Conservation (phyloP, 2,888 invertebrate species). For the Molorchus minor region DNA sequence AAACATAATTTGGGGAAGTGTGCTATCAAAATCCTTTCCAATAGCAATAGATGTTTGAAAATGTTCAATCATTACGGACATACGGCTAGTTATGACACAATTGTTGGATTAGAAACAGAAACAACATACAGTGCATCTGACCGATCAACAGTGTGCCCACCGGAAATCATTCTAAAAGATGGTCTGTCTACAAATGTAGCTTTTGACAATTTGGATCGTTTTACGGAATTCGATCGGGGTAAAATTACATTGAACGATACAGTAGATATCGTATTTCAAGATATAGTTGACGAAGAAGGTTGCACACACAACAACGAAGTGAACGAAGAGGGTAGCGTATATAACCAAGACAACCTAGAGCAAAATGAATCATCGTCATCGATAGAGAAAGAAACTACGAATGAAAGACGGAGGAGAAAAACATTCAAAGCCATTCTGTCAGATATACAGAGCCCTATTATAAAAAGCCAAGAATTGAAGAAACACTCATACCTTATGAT, state of each 20-base stretch:
- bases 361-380: constrained; percentile 5
- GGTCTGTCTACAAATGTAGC: too few species aligned
- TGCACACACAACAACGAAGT: too few species aligned
- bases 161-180: too few species aligned
- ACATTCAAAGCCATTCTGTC: constrained; percentile 14
- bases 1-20: too few species aligned
- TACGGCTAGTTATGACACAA: constrained; percentile 27
- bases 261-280: constrained; percentile 4
- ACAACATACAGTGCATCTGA: constrained; percentile 31
- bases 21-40: too few species aligned
- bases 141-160: too few species aligned
- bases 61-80: constrained; percentile 34
- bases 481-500: neutral
- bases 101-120: constrained; percentile 38
- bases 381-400: neutral
- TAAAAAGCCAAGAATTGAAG: constrained; percentile 17
- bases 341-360: neutral
- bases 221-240: constrained; percentile 34
- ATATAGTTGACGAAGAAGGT: too few species aligned
- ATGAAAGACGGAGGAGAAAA: constrained; percentile 22
- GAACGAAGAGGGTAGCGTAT: neutral
- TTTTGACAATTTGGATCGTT: constrained; percentile 38
- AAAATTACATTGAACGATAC: constrained; percentile 36
- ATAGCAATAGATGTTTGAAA: constrained; percentile 30
- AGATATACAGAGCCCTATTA: constrained; percentile 18